A percentile compares a stretch with the other conserved stretches of the same genome.
Conservation (phyloP, 2,113 vertebrate species). For the Columba livia region DNA sequence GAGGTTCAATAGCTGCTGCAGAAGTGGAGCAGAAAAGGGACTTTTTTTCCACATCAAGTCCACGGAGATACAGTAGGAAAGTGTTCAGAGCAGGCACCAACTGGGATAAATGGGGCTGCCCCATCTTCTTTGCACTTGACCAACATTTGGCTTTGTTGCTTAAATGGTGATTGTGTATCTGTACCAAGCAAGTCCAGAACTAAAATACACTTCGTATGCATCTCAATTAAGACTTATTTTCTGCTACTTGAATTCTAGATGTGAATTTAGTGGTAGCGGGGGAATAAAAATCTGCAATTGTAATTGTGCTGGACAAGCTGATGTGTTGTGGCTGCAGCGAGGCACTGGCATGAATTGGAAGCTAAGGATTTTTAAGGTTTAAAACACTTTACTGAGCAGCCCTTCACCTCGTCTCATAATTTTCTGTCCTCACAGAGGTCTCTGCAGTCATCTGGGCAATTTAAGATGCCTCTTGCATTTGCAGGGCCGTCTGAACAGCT, state of each 20-base stretch:
- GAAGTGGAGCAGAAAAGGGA: not conserved
- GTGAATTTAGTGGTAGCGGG: not conserved
- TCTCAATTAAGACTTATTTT: not conserved
- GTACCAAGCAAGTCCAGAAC: not conserved
- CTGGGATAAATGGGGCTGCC: not conserved
- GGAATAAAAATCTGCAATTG: not conserved
- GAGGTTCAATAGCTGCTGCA: not conserved
- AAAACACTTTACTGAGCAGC: not conserved
- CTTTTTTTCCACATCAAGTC: not conserved
- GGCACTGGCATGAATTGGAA: not conserved
- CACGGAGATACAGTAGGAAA: not conserved
- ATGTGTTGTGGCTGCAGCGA: not conserved
- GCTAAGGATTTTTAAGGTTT: not conserved
- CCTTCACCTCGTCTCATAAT: accelerated
- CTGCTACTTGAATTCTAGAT: not conserved
- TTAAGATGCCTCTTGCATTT: not conserved
- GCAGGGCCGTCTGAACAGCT: not conserved
- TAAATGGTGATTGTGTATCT: not conserved
- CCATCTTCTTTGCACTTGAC: not conserved
- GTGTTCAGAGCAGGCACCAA: not conserved
- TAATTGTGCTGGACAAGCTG: not conserved
- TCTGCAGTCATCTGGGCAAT: not conserved
- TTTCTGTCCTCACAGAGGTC: not conserved
- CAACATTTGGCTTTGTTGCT: not conserved
- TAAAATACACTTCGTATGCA: accelerated